Base-by-base conservation (phyloP, 2,888 invertebrate genomes). In the Perizoma affinitatum region DNA sequence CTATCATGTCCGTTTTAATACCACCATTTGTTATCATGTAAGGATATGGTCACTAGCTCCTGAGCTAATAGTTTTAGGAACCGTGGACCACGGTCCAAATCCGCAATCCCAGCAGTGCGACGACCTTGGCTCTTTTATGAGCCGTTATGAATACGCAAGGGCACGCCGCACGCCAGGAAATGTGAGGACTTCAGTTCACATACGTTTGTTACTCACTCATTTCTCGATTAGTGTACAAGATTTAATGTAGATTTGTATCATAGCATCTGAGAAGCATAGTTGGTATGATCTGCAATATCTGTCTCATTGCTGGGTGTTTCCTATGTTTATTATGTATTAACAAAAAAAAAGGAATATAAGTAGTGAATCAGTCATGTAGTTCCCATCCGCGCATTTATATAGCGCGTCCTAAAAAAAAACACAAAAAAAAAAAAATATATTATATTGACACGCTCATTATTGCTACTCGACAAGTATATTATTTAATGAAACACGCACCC, bases 101-200 rank as follows among this genome's bases (percentile, higher is more conserved):
- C 88, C 89, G 88, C 86, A 87, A 88, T 88, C 86, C 83, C 76
- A 73, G 60, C 83, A 86, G 90, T 87, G 71, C 90, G 88, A 87
- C 86, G 89, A 90, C 89, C 89, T 89, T 90, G 88, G 73, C 79
- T 70, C 52, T 78, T 82, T 80, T 80, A 75, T 75, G 78, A 75
- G 76, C 83, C 83, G 86, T 83, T 84, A 86, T 83, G 79, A 81
- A 83, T 78, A 80, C 82, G 75, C 84, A 84, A 85, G 87, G 83
- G 80, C 86, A 63, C 48, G 49, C 61, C 58, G 58, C 1, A 22
- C 22, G 22, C 22, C 22, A 22, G 22, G 62, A 72, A 65, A 74
- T 68, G 67, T 70, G 72, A 73, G 46, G 55, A 64, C 55, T 50
- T 62, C 59, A 33, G 42, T 49, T 51, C 33, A 7, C 54, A 49